Evolutionary conservation across 2,113 vertebrate genomes (phyloP).

Genomic region (Macrotis lagotis): DNA sequence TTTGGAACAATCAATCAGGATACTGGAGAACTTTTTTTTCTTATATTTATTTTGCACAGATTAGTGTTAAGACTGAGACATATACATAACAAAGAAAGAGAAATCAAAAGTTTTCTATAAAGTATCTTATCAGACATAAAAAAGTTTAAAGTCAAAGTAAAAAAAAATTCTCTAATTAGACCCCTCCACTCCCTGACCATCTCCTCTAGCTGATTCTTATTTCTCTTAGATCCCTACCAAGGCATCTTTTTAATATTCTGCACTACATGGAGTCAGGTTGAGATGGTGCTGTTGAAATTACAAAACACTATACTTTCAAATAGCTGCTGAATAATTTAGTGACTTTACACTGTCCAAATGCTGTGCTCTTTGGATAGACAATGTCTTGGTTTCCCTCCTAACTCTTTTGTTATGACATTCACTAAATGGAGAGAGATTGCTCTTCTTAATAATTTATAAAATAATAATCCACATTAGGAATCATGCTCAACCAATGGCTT

Average conservation of each 20-base stretch:
- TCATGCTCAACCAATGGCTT: conserved; percentile 64
- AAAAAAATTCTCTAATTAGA: conserved; percentile 57
- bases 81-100: not conserved
- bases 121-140: conserved; percentile 56
- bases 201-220: conserved; percentile 12
- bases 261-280: conserved; percentile 55
- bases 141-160: conserved; percentile 77
- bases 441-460: conserved; percentile 84
- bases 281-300: conserved; percentile 76
- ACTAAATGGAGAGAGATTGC: conserved; percentile 80
- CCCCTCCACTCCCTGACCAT: conserved; percentile 55
- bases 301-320: conserved; percentile 84
- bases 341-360: conserved; percentile 86
- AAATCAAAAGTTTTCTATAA: conserved; percentile 62
- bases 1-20: not conserved
- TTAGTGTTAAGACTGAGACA: not conserved
- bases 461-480: conserved; percentile 71
- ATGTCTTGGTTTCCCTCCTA: conserved; percentile 86
- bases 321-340: conserved; percentile 88
- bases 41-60: not conserved
- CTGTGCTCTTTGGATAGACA: conserved; percentile 81
- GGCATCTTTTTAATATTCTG: conserved; percentile 64
- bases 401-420: conserved; percentile 83
- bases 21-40: not conserved
- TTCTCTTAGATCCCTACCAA: conserved; percentile 49